phyloP scores from a whole-genome alignment of 2,888 invertebrate genomes.

The Plagodis dolabraria region DNA sequence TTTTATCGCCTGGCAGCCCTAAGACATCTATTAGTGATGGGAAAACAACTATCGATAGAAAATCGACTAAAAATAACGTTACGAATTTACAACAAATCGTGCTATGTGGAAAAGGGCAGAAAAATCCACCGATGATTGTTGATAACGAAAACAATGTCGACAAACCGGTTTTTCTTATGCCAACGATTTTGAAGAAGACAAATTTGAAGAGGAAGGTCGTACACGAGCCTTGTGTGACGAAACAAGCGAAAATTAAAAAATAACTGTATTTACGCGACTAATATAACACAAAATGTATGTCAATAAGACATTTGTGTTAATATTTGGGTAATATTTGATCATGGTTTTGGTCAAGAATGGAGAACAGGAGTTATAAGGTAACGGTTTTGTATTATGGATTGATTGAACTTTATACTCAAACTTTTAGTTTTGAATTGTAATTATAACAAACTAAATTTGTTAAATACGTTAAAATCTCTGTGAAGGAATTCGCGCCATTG shows the following conservation, averaged over 20 bases:
- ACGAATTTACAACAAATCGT: background rate
- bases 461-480: too few species aligned
- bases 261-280: background rate
- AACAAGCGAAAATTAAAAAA: slow-evolving; percentile 10
- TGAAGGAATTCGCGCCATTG: too few species aligned
- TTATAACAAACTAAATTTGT: too few species aligned
- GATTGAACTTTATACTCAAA: slow-evolving; percentile 7
- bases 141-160: background rate
- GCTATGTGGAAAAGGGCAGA: background rate
- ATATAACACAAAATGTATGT: background rate
- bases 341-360: background rate
- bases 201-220: slow-evolving; percentile 10
- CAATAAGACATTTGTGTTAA: too few species aligned
- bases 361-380: slow-evolving; percentile 1
- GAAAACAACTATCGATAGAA: background rate
- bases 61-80: slow-evolving; percentile 7
- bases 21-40: background rate
- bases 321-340: background rate
- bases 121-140: background rate
- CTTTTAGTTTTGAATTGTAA: background rate
- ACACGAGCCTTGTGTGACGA: background rate
- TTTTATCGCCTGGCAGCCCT: slow-evolving; percentile 13
- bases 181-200: background rate
- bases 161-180: background rate
- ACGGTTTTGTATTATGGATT: background rate